Evolutionary conservation across 2,797 vertebrate species (phyloP).

Genomic region (Crocodylus rhombifer): DNA sequence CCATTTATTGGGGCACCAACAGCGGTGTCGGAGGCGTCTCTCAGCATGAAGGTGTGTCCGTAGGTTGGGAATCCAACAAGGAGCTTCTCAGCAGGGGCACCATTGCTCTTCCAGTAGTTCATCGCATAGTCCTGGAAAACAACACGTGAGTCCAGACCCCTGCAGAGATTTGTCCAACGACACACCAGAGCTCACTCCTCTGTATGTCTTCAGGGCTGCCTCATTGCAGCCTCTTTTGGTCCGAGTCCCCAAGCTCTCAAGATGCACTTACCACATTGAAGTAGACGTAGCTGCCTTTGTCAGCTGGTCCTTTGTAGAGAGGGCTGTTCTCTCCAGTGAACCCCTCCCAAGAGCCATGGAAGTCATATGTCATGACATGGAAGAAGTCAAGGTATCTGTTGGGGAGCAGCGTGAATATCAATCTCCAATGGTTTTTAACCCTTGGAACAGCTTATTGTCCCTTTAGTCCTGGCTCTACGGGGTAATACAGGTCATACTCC

Average conservation of each 20-base stretch:
- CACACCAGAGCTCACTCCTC: background rate
- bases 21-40: constrained; percentile 66
- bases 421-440: background rate
- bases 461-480: too few species aligned
- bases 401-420: accelerated
- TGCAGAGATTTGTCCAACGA: accelerated
- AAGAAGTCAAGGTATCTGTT: constrained; percentile 86
- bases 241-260: accelerated
- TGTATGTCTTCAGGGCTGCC: background rate
- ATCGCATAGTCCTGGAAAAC: constrained; percentile 79
- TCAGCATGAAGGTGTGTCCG: constrained; percentile 82
- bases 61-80: constrained; percentile 88
- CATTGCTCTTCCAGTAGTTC: constrained; percentile 80
- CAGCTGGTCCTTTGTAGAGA: constrained; percentile 79
- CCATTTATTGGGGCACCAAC: constrained; percentile 84
- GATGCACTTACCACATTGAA: constrained; percentile 80
- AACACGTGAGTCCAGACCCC: accelerated
- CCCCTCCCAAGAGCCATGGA: constrained; percentile 80
- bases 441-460: accelerated
- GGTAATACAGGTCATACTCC: background rate
- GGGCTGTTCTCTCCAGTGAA: constrained; percentile 86
- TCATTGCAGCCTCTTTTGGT: background rate
- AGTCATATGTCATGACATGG: constrained; percentile 86
- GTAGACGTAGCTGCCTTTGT: constrained; percentile 74
- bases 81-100: constrained; percentile 82